Base-by-base conservation (phyloP, 2,888 invertebrate species). In the Xestia sexstrigata region DNA sequence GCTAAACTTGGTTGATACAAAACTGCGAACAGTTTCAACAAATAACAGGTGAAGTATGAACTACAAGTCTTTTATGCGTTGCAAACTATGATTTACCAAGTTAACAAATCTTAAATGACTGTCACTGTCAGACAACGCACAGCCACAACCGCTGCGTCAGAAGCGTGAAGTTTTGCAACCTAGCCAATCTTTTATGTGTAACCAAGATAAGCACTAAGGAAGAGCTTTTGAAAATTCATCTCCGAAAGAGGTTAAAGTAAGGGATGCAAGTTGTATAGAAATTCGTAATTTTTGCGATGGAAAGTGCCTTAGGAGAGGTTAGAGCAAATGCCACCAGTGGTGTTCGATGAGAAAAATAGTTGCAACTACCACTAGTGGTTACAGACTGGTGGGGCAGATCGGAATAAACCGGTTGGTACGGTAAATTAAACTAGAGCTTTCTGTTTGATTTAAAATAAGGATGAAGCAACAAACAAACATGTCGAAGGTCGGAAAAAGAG, bases 1-100 rank as follows among this genome's bases (percentile, higher is more conserved):
- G 20, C 39, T 26, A 66, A 81, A 69, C 65, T 75, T 66, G 15
- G 35, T 11, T 69, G 76, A 69, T 69, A 69, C 65, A 60, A 60
- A 81, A 65, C 17, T 58, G 58, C 15, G 23, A 52, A 20, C 23
- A 49, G 42, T 66, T 70, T 15, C 5, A 45, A 45, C 35, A 35
- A 42, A 60, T 47, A 39, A 58, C 2, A 8, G 13, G 49, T 66
- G 17, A 45, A 55, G 42, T n/a, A 45, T 58, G 8, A 65, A 69
- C 3, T 20, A 42, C n/a, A n/a, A n/a, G n/a, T n/a, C n/a, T n/a
- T 77, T 67, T 47, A 13, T 39, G 39, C 23, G 9, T 20, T 73
- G 17, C 42, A 23, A 52, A 42, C 8, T n/a, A 8, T 13, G 23
- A 23, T 39, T 23, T 39, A 39, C 23, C 13, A 2, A 39, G 63